Evolutionary conservation across 2,113 vertebrate species (phyloP).

Genomic region (Pollachius pollachius): DNA sequence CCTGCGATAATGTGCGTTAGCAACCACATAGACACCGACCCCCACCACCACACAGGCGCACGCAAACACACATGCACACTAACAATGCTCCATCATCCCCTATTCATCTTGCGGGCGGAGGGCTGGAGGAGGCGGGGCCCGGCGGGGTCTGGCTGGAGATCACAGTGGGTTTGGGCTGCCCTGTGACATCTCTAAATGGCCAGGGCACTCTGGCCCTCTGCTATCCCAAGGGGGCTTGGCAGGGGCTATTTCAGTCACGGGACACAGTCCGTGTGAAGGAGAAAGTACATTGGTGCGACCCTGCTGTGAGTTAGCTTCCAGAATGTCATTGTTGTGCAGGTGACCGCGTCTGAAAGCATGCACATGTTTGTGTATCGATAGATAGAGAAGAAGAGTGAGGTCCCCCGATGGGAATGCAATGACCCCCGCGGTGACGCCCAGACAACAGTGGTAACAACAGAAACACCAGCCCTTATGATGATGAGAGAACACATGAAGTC

Average conservation of each 20-base stretch:
- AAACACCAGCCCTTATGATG: no score
- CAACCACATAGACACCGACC: no score
- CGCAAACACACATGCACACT: background rate
- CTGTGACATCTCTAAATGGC: slow-evolving; percentile 56
- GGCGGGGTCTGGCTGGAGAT: slow-evolving; percentile 57
- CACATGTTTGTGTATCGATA: no score
- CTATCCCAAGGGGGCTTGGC: slow-evolving; percentile 31
- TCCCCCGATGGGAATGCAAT: no score
- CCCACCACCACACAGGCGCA: background rate
- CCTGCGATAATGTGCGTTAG: no score
- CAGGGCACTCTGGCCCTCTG: slow-evolving; percentile 32
- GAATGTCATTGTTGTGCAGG: no score
- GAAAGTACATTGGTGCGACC: no score
- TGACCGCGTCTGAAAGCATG: no score
- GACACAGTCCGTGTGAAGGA: background rate
- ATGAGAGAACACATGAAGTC: background rate
- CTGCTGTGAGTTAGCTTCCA: no score
- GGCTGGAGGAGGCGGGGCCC: slow-evolving; percentile 42
- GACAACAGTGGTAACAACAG: no score
- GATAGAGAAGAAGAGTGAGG: no score
- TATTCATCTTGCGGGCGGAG: slow-evolving; percentile 37
- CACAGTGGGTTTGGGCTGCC: slow-evolving; percentile 46
- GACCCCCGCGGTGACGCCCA: no score
- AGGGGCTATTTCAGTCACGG: slow-evolving; percentile 39
- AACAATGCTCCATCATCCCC: slow-evolving; percentile 18